phyloP scores from a whole-genome alignment of 2,797 vertebrate genomes.

The Chaenodraco wilsoni region DNA sequence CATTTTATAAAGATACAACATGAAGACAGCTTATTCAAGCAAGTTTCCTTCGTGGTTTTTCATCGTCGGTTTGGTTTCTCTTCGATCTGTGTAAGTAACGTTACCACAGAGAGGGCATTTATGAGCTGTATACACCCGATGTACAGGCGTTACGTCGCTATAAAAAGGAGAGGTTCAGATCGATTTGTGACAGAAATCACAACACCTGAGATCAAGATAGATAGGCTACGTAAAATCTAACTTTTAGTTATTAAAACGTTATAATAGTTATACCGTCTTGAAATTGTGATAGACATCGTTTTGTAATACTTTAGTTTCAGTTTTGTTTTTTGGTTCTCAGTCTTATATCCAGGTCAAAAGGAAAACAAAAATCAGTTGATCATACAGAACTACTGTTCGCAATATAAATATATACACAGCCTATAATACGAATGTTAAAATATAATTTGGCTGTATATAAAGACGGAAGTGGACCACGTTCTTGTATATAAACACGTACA shows the following conservation, averaged over 20 bases:
- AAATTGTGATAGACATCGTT: too few species aligned
- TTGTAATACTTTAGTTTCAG: slow-evolving; percentile 9
- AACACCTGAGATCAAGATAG: not conserved
- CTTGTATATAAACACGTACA: too few species aligned
- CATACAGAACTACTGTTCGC: too few species aligned
- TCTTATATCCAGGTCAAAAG: too few species aligned
- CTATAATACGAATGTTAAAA: too few species aligned
- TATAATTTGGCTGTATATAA: too few species aligned
- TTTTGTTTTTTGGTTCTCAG: slow-evolving; percentile 10
- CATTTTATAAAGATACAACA: not conserved
- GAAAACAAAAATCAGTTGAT: too few species aligned
- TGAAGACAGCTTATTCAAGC: not conserved
- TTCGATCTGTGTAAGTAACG: slow-evolving; percentile 42
- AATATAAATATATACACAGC: too few species aligned
- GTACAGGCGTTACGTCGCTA: not conserved
- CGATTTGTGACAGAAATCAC: not conserved
- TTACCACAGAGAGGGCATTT: not conserved
- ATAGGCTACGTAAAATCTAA: not conserved
- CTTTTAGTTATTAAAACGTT: too few species aligned
- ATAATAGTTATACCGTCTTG: not conserved
- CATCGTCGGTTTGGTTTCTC: not conserved
- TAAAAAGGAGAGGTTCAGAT: rapidly evolving
- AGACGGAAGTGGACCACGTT: too few species aligned
- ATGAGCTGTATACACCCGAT: too few species aligned
- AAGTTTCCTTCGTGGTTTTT: not conserved